Percentiles rank a stretch among this genome's conserved stretches.
Evolutionary conservation across 2,113 vertebrate species (phyloP).

Genomic region (Pogonocichla stellata): DNA sequence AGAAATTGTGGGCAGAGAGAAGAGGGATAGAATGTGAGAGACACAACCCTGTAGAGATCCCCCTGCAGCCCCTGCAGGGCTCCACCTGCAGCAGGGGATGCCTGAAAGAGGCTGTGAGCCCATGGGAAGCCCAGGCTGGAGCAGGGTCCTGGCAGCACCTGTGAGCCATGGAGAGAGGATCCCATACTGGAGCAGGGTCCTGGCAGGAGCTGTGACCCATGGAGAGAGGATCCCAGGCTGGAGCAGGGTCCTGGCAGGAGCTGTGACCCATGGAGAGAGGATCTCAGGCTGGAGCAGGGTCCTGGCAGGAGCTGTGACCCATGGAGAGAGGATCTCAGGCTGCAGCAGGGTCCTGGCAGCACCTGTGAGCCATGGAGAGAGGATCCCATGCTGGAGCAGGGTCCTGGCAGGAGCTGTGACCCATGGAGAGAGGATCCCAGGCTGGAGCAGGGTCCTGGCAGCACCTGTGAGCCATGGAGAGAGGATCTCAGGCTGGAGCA

Average conservation of each 20-base stretch:
- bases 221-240: background rate
- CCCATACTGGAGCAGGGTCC: background rate
- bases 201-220: background rate
- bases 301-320: too few relatives aligned
- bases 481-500: background rate
- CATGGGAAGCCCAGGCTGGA: background rate
- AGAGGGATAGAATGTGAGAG: background rate
- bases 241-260: background rate
- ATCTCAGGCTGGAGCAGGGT: background rate
- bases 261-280: background rate
- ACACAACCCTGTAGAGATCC: background rate
- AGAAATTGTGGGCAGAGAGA: background rate
- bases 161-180: background rate
- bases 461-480: background rate
- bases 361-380: background rate
- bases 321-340: background rate
- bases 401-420: background rate
- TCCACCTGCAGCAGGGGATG: accelerated
- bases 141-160: background rate
- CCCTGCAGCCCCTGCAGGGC: background rate
- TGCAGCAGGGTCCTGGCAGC: background rate
- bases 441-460: background rate
- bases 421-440: background rate
- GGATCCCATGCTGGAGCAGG: background rate
- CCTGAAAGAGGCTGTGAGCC: too few relatives aligned